Evolutionary conservation across 2,888 invertebrate species (phyloP), one percentile per base, ranked within the genome.

Genomic region (Microctonus aethiopoides): DNA sequence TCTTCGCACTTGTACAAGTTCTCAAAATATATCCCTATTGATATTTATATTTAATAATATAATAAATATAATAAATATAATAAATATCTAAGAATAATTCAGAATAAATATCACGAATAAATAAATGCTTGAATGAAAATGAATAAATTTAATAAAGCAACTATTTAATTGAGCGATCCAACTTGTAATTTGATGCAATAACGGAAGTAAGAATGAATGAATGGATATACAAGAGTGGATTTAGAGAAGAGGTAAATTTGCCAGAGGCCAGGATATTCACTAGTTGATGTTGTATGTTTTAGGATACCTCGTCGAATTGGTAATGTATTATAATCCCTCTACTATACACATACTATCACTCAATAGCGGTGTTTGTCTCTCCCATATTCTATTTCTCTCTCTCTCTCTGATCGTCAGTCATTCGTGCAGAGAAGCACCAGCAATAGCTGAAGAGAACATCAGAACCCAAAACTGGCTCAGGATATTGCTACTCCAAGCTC

Each of bases 401-500:
- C 77, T 74, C 71, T 68, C 73, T 57, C 68, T 51, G 16, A 34
- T 46, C 26, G 26, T 16, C 68, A 46, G 34, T 61, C 61, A 64
- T 62, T 76, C 74, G 67, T 36, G 63, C 29, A 62, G 56, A 62
- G 39, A 1, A 39, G 13, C 13, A 39, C n/a, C 39, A 13, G 39
- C 39, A 39, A 39, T 39, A n/a, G 39, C 20, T 29, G 4, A 57
- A 61, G 75, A 71, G 70, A 64, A 72, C 80, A 80, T 26, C 46
- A 46, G 16, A 46, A 46, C 16, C 16, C 20, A 16, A 69, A 57
- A 64, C 64, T 57, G 63, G 62, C 62, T 82, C 86, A 86, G 86
- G 86, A 86, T 86, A 86, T 86, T 86, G 86, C 86, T 86, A 86
- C 85, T 86, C 83, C 77, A 82, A 68, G 78, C 78, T 84, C 86